Conservation (phyloP, 1,140 invertebrate genomes). For the Phocides pigmalion region DNA sequence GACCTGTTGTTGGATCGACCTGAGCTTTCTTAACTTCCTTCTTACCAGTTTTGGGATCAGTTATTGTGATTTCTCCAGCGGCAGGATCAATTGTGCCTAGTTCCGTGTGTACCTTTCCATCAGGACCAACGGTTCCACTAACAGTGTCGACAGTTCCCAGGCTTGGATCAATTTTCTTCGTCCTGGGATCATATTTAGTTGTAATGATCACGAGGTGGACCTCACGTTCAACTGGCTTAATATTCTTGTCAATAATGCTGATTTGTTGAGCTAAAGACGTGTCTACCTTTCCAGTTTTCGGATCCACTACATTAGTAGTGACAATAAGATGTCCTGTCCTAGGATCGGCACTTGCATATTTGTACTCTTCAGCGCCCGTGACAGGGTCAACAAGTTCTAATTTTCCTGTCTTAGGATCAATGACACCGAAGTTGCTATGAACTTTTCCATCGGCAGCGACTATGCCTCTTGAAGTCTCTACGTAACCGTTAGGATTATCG, state of each 20-base stretch:
- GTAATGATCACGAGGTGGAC: slow-evolving; percentile 83
- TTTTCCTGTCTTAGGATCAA: slow-evolving; percentile 84
- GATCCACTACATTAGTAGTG: slow-evolving; percentile 82
- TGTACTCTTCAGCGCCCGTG: slow-evolving; percentile 81
- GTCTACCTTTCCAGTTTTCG: slow-evolving; percentile 84
- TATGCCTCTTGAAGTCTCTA: slow-evolving; percentile 81
- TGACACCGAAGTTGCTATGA: slow-evolving; percentile 84
- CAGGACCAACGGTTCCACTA: slow-evolving; percentile 78
- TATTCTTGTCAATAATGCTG: slow-evolving; percentile 80
- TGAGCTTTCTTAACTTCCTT: slow-evolving; percentile 83
- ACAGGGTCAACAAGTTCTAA: slow-evolving; percentile 81
- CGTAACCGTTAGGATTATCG: slow-evolving; percentile 82
- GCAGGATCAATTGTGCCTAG: slow-evolving; percentile 83
- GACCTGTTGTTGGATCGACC: slow-evolving; percentile 84
- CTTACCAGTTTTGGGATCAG: slow-evolving; percentile 82
- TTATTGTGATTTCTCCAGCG: slow-evolving; percentile 82
- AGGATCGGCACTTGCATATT: slow-evolving; percentile 82
- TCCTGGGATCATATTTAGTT: slow-evolving; percentile 83
- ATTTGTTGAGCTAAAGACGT: slow-evolving; percentile 82
- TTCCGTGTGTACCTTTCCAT: slow-evolving; percentile 84
- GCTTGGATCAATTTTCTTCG: slow-evolving; percentile 84
- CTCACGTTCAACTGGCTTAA: slow-evolving; percentile 71
- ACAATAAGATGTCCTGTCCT: slow-evolving; percentile 81
- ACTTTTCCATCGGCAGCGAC: slow-evolving; percentile 80
- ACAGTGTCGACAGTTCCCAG: slow-evolving; percentile 85